A percentile compares a stretch with the other conserved stretches of the same genome.
Evolutionary conservation across 2,113 vertebrate genomes (phyloP).

Genomic region (Prionailurus viverrinus): DNA sequence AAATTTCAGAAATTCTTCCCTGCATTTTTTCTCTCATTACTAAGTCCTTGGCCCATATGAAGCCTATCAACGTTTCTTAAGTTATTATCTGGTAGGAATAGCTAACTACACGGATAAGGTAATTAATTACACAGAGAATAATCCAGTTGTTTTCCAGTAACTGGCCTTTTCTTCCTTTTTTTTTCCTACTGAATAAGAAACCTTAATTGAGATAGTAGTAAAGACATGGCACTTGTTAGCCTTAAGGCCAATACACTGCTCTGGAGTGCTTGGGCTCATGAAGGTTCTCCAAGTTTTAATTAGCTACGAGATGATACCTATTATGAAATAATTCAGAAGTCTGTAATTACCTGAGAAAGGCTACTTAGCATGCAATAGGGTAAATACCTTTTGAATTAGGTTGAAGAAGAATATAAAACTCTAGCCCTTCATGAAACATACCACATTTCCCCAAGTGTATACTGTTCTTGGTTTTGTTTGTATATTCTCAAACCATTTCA

Average conservation of each 20-base stretch:
- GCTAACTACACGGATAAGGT: not conserved
- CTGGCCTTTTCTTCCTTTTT: not conserved
- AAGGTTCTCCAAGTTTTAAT: not conserved
- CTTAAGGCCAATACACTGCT: not conserved
- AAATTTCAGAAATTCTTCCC: not conserved
- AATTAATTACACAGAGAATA: not conserved
- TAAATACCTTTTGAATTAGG: slow-evolving; percentile 13
- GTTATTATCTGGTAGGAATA: not conserved
- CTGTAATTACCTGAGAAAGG: not conserved
- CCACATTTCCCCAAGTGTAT: not conserved
- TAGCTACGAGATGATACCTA: not conserved
- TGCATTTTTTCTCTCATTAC: not conserved
- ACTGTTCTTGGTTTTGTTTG: not conserved
- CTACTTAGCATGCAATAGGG: not conserved
- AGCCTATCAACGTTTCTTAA: not conserved
- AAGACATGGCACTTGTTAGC: not conserved
- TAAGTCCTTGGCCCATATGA: not conserved
- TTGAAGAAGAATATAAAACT: slow-evolving; percentile 17
- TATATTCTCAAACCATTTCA: not conserved
- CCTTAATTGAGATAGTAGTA: not conserved
- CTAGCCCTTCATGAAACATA: not conserved
- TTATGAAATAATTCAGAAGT: not conserved
- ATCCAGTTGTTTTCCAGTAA: not conserved
- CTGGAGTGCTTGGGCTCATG: not conserved
- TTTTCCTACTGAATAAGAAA: not conserved